Evolutionary conservation across 2,113 vertebrate species (phyloP).

Genomic region (Alligator sinensis): DNA sequence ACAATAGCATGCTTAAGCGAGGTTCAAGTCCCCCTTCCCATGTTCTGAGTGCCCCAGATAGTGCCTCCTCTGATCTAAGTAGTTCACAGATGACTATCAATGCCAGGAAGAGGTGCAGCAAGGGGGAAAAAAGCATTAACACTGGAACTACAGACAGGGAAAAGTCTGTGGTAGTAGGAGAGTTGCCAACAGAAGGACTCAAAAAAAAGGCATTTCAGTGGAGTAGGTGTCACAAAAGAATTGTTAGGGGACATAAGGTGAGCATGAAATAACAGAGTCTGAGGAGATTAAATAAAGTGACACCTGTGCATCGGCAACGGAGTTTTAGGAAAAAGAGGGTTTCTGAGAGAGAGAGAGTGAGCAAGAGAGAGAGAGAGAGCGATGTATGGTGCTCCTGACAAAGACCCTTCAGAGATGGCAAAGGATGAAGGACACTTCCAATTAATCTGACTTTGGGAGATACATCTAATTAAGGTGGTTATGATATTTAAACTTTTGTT

Average conservation of each 20-base stretch:
- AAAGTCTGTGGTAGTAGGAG: background rate
- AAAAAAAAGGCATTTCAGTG: background rate
- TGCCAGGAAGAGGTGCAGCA: background rate
- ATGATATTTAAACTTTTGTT: conserved; percentile 65
- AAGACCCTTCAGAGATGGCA: conserved; percentile 61
- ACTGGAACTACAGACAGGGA: background rate
- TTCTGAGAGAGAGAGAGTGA: conserved; percentile 38
- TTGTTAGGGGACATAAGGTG: background rate
- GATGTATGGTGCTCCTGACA: conserved; percentile 67
- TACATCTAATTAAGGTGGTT: conserved; percentile 58
- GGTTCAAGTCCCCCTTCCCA: fast-evolving
- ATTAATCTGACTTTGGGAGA: conserved; percentile 68
- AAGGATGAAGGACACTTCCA: conserved; percentile 69
- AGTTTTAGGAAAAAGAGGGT: background rate
- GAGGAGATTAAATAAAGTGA: conserved; percentile 5
- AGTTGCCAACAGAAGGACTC: background rate
- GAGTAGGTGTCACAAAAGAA: conserved; percentile 12
- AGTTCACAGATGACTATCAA: background rate
- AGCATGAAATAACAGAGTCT: conserved; percentile 17
- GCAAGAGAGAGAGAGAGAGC: conserved; percentile 54
- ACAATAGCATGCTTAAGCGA: background rate
- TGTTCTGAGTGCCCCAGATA: background rate
- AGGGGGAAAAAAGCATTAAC: background rate
- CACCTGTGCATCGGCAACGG: background rate
- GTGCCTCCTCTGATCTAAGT: background rate